A percentile compares a stretch with the other conserved stretches of the same genome.
Conservation (phyloP, 2,797 vertebrate species). For the Gambusia yucatana region DNA sequence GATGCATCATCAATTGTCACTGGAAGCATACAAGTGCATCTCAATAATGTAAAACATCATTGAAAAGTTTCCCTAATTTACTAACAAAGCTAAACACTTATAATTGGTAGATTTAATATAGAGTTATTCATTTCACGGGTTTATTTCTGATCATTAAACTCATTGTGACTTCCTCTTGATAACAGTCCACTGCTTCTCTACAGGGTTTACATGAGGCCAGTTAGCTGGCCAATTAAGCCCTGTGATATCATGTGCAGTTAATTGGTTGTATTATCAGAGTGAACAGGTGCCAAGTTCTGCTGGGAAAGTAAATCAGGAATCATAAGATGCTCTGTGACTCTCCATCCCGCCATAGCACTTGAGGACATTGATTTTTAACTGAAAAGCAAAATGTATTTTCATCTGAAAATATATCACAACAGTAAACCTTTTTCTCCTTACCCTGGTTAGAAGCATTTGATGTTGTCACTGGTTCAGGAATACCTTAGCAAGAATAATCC, state of each 20-base stretch:
- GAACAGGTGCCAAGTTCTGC: not conserved
- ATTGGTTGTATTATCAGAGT: not conserved
- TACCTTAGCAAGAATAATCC: not conserved
- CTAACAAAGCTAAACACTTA: not conserved
- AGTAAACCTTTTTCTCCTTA: not conserved
- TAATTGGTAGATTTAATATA: not conserved
- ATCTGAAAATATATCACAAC: not conserved
- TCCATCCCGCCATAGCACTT: not conserved
- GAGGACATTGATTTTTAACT: not conserved
- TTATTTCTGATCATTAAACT: not conserved
- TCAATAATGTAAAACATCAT: not conserved
- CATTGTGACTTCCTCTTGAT: not conserved
- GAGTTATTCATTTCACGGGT: not conserved
- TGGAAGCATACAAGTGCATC: not conserved
- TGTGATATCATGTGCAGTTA: not conserved
- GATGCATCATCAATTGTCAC: not conserved
- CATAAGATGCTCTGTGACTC: not conserved
- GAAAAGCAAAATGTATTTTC: not conserved
- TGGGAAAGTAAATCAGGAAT: not conserved
- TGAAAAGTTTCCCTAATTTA: not conserved
- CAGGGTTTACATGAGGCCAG: not conserved
- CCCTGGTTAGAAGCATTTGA: not conserved
- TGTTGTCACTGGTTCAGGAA: not conserved
- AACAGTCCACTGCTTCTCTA: not conserved
- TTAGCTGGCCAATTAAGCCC: not conserved